Conservation (phyloP, 1,140 invertebrate genomes). For the Neotoxoptera formosana region DNA sequence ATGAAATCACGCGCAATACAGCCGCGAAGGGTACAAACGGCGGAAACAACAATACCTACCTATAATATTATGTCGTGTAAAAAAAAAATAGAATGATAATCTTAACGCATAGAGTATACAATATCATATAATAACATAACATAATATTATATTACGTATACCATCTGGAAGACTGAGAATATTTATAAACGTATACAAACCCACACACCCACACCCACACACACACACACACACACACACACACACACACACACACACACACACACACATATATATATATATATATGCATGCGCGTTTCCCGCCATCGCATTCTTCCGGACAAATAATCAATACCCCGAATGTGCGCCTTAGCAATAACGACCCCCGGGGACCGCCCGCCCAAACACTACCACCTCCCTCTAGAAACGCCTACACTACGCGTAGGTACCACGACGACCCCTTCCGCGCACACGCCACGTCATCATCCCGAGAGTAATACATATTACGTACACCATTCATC, state of each 20-base stretch:
- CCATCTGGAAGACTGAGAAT: conserved; percentile 14
- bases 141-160: neutral
- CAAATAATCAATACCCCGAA: conserved; percentile 56
- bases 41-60: neutral
- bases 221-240: neutral
- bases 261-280: neutral
- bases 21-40: neutral
- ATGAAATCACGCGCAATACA: neutral
- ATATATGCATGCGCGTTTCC: conserved; percentile 24
- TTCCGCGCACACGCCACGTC: neutral
- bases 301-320: conserved; percentile 50
- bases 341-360: conserved; percentile 56
- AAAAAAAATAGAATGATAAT: neutral
- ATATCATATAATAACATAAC: neutral
- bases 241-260: neutral
- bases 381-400: neutral
- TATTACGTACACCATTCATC: neutral
- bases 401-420: conserved; percentile 34
- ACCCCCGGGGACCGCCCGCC: conserved; percentile 39
- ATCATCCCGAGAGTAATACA: neutral
- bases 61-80: neutral
- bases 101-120: neutral
- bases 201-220: neutral
- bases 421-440: neutral
- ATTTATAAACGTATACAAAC: conserved; percentile 2